Base-by-base conservation (phyloP, 2,888 invertebrate species). In the Cheilosia variabilis region DNA sequence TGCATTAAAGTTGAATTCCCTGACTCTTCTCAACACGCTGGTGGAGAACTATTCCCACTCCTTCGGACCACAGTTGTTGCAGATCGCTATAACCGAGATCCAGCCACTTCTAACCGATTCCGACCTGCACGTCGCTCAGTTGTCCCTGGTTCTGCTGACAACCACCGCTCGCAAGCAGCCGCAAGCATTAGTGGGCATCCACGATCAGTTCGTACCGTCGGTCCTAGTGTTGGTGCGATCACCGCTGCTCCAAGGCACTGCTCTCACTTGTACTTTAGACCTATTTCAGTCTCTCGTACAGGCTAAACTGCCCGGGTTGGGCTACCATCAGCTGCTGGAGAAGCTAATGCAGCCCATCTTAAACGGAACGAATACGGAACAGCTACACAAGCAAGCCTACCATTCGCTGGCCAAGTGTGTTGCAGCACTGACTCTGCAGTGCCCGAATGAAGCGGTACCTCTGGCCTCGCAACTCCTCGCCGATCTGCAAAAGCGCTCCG, bases 371-470 rank as follows among this genome's bases (percentile, higher is more conserved):
- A 88, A 93, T 45, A 92, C 93, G 43, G 93, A 94, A 72, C 94
- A 93, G 89, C 93, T 94, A 81, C 94, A 95, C 89, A 95, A 95
- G 88, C 95, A 95, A 92, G 98, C 98, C 19, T 98, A 97, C 93
- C 97, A 98, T 92, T 98, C 98, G 27, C 94, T 99, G 89, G 98
- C 99, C 6, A 98, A 99, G 92, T 98, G 98, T 92, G 97, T 98
- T 69, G 98, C 99, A 6, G 97, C 98, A 0, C 94, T 99, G 72
- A 98, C 98, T 15, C 95, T 97, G 68, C 95, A 96, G 60, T 96
- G 96, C 90, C 94, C 94, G 4, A 93, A 94, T 45, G 96, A 96
- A 90, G 96, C 96, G 2, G 92, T 95, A 24, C 93, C 94, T 17
- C 93, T 95, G 75, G 95, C 96, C 22, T 94, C 94, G 53, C 93